Conservation (phyloP, 2,888 invertebrate species). For the Julus scandinavius region DNA sequence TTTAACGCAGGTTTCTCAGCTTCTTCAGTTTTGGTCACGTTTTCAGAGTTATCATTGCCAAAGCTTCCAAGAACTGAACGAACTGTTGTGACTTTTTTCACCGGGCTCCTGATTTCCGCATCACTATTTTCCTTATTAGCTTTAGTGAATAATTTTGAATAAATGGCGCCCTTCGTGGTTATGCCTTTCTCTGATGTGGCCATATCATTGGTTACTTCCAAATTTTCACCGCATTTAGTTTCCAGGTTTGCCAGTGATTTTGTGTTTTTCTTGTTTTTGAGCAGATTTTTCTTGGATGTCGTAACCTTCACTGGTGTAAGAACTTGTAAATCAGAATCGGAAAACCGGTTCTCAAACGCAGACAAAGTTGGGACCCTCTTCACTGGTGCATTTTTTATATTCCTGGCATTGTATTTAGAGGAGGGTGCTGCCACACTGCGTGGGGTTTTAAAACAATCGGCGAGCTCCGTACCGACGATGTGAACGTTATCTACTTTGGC, state of each 20-base stretch:
- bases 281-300: background rate
- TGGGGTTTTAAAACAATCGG: conserved; percentile 36
- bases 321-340: background rate
- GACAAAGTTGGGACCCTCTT: conserved; percentile 1
- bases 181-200: background rate
- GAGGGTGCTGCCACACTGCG: background rate
- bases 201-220: background rate
- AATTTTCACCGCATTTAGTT: background rate
- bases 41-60: background rate
- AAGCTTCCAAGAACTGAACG: background rate
- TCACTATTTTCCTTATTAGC: background rate
- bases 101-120: background rate
- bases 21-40: background rate
- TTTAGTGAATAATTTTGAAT: background rate
- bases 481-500: conserved; percentile 13
- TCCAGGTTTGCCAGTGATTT: background rate
- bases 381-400: background rate
- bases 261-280: background rate
- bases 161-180: background rate
- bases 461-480: background rate
- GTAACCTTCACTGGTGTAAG: background rate
- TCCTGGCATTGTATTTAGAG: background rate
- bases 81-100: background rate
- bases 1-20: background rate
- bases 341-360: conserved; percentile 4